Conservation (phyloP, 1,140 invertebrate genomes). For the Drosophila sp. region DNA sequence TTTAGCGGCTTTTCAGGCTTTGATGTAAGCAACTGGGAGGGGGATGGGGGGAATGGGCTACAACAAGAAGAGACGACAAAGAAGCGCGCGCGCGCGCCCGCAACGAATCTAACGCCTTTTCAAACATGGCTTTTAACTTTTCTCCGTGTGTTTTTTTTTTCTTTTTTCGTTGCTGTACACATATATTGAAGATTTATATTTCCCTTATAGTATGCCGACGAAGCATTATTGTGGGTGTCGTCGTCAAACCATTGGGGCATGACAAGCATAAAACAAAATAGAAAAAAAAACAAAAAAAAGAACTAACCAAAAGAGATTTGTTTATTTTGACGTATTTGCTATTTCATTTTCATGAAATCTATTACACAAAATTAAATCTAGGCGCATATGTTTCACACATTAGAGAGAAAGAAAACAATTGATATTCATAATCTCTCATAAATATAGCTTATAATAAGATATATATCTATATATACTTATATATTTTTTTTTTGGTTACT, state of each 20-base stretch:
- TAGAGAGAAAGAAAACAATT: too few species aligned
- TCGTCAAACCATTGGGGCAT: constrained; percentile 70
- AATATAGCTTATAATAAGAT: background rate
- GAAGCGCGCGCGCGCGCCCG: constrained; percentile 60
- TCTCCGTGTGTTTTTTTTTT: constrained; percentile 14
- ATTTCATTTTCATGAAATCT: background rate
- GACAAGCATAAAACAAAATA: constrained; percentile 55
- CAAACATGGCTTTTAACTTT: constrained; percentile 72
- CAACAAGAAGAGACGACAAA: constrained; percentile 28
- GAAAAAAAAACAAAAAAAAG: constrained; percentile 20
- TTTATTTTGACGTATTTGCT: background rate
- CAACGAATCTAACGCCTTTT: constrained; percentile 79
- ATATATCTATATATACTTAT: background rate
- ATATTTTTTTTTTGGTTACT: background rate
- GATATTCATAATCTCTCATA: too few species aligned
- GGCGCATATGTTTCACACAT: too few species aligned
- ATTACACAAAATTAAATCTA: too few species aligned
- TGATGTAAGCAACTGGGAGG: constrained; percentile 69
- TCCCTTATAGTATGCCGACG: constrained; percentile 72
- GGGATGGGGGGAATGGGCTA: constrained; percentile 25
- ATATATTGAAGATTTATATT: constrained; percentile 75
- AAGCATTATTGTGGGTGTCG: constrained; percentile 73
- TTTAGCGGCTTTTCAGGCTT: constrained; percentile 75
- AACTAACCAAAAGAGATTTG: constrained; percentile 30
- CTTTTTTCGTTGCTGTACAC: constrained; percentile 25